Base-by-base conservation (phyloP, 2,113 vertebrate species). In the Micronisus gabar region DNA sequence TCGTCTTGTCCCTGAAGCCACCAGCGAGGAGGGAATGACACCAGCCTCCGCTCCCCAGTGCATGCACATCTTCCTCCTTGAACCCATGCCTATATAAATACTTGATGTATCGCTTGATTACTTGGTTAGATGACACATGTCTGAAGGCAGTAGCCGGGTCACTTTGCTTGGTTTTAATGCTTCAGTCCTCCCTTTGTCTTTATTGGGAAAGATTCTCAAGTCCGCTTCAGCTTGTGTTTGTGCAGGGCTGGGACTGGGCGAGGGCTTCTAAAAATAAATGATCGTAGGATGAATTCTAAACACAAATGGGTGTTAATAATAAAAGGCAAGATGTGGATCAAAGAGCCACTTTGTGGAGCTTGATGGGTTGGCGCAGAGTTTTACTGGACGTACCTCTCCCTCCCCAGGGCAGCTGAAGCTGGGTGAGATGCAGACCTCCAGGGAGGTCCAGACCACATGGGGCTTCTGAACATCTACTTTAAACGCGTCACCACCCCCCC, bases 401-500 rank as follows among this genome's bases (percentile, higher is more conserved):
- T 2, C 11, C 6, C 13, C 58, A 45, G 29, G 16, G 40, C 25
- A 87, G 47, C 41, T 40, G 38, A 71, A 59, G 7, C 3, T 59
- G 26, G 15, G n/a, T 38, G 70, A 90, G 22, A 66, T 30, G 16
- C 62, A 81, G 45, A 12, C 18, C 30, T 53, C 25, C 45, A 56
- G 5, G 16, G 8, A 83, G 14, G 11, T 50, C 34, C 71, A 43
- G 21, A 75, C 13, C 15, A n/a, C 53, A 7, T 0, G 3, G 25
- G 27, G 20, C 3, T 84, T 59, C 50, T n/a, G 23, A 95, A 56
- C 34, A 48, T 27, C 41, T 53, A 52, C 41, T 38, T 41, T 11
- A 56, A 11, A 18, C 0, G 1, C 9, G 1, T 13, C 15, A 10
- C 38, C 22, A 47, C n/a, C n/a, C 2, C 15, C 11, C 15, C 14